These are phyloP conservation scores for Chaenocephalus aceratus DNA, from an alignment of 2,113 vertebrate genomes.

Conservation along the genomic window DNA sequence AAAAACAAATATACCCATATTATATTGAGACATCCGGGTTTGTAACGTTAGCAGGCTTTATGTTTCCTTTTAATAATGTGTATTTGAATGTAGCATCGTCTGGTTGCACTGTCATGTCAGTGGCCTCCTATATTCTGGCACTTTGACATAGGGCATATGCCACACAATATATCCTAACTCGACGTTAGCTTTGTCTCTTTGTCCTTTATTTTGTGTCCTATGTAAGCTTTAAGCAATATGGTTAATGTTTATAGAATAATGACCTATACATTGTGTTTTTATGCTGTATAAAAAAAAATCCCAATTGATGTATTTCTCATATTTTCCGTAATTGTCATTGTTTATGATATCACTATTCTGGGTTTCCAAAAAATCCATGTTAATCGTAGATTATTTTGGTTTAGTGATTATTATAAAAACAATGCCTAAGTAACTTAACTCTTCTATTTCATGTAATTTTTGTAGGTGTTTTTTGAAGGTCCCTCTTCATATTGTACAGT, in stretches of 20 bases:
- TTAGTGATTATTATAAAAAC: not conserved
- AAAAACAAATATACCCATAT: not conserved
- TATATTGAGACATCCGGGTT: not conserved
- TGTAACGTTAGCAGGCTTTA: not conserved
- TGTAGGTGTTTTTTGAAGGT: conserved; percentile 39
- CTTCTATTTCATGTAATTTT: conserved; percentile 14
- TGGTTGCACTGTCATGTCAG: conserved; percentile 34
- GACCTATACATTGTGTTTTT: no score
- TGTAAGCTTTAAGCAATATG: no score
- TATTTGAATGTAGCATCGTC: not conserved
- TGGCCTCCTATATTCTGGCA: conserved; percentile 4
- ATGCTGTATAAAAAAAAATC: no score
- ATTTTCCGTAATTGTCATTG: not conserved
- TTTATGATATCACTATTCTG: not conserved
- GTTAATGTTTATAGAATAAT: not conserved
- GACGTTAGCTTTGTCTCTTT: not conserved
- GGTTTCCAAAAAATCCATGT: not conserved
- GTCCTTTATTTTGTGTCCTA: not conserved
- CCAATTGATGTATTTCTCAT: not conserved
- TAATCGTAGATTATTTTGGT: not conserved
- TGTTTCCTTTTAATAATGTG: not conserved
- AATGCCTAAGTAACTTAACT: not conserved
- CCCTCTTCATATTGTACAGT: conserved; percentile 32
- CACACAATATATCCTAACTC: not conserved
- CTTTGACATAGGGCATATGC: not conserved